Evolutionary conservation across 1,140 invertebrate species (phyloP), one percentile per base, ranked within the genome.

Genomic region (Pseudomyrmex gracilis): DNA sequence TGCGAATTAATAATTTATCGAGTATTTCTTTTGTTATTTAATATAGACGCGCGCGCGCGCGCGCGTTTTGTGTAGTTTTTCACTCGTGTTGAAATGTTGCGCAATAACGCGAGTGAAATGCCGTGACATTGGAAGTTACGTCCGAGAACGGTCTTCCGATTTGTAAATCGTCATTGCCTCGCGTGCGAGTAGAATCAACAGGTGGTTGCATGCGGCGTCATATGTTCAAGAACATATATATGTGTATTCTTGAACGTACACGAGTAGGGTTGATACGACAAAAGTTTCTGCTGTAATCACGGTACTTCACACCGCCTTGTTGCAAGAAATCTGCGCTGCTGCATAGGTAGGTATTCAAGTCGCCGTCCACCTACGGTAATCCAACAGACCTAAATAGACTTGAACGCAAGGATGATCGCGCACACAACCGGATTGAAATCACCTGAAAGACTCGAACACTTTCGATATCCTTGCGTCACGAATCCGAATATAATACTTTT

Each of bases 331-430:
- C 51, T 60, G 4, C 43, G 22, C 15, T 20, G 47, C n/a, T 9
- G 80, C 76, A 85, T 77, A 85, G 82, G 82, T 71, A 71, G 45
- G 49, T 45, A 68, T 63, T 78, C 55, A 60, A 49, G 53, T 84
- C 60, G 13, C 51, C 47, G 53, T 85, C 87, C 71, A 82, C 85
- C 76, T 87, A 87, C 83, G 71, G 64, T n/a, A n/a, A n/a, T n/a
- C n/a, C 47, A 20, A 47, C 71, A 12, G 53, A 71, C 57, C 70
- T 87, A 82, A 87, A 87, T 70, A 70, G 82, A 20, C 4, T 22
- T 55, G 34, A 13, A 58, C 8, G 7, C 17, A 8, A 64, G 73
- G 74, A 51, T 47, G 58, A 67, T 85, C 78, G 67, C 51, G 76
- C 64, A 53, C 20, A 58, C n/a, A 20, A 63, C 53, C 47, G 34